phyloP scores from a whole-genome alignment of 2,113 vertebrate species.

The Oxyruncus cristatus region DNA sequence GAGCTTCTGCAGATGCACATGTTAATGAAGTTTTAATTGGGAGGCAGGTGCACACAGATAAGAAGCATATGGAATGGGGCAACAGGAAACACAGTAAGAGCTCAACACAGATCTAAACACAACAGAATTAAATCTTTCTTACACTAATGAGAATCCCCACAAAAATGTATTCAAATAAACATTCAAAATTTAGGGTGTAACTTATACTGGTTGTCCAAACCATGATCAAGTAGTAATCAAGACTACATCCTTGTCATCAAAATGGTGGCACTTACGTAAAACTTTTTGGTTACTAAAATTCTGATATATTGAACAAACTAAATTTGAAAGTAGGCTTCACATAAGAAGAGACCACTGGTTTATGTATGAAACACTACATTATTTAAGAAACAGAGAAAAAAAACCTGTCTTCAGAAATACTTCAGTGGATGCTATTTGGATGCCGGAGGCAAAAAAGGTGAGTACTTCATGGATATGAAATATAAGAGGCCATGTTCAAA shows the following conservation, averaged over 20 bases:
- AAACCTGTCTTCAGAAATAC: not conserved
- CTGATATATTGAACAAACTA: not conserved
- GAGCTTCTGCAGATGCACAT: not conserved
- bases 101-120: not conserved
- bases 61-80: not conserved
- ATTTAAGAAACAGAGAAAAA: not conserved
- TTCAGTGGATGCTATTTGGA: not conserved
- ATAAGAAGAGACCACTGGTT: not conserved
- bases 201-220: not conserved
- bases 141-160: not conserved
- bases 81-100: not conserved
- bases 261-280: not conserved
- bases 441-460: not conserved
- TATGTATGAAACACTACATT: not conserved
- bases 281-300: not conserved
- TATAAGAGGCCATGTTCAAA: not conserved
- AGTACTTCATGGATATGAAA: not conserved
- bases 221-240: not conserved
- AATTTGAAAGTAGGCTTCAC: not conserved
- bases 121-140: not conserved
- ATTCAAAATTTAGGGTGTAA: not conserved
- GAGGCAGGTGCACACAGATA: conserved; percentile 4
- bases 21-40: conserved; percentile 15
- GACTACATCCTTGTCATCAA: not conserved
- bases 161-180: not conserved